Conservation (phyloP, 2,113 vertebrate species). For the Chionomys nivalis region DNA sequence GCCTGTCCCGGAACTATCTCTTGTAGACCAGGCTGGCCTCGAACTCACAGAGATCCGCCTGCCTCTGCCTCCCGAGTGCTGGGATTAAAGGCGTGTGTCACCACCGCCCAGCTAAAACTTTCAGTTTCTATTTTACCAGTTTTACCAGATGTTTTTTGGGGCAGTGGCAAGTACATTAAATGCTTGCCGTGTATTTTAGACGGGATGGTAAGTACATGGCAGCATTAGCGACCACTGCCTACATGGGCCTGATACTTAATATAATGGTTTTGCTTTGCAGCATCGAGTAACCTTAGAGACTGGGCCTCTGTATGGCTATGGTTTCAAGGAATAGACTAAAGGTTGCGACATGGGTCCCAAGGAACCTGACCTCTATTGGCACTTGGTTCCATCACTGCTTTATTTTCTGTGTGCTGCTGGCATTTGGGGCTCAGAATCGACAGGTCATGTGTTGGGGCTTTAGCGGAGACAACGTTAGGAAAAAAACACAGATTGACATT, state of each 20-base stretch:
- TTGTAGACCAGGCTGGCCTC: too few relatives aligned
- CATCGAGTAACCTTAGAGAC: neutral
- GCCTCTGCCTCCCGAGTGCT: too few relatives aligned
- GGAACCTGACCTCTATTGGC: neutral
- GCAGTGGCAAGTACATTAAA: neutral
- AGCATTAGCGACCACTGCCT: neutral
- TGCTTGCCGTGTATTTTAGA: neutral
- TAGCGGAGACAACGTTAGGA: neutral
- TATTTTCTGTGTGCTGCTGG: neutral
- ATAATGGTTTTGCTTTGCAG: neutral
- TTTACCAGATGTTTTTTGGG: neutral
- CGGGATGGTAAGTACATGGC: neutral
- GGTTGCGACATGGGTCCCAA: neutral
- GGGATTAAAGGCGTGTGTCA: too few relatives aligned
- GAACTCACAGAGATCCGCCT: too few relatives aligned
- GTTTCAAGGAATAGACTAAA: neutral
- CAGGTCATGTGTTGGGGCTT: neutral
- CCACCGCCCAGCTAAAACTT: too few relatives aligned
- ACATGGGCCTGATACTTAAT: neutral
- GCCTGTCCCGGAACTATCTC: too few relatives aligned
- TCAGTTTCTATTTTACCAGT: neutral
- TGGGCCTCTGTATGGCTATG: neutral
- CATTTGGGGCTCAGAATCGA: too few relatives aligned
- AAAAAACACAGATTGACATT: neutral
- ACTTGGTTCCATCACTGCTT: neutral